Base-by-base conservation (phyloP, 2,797 vertebrate species). In the Gallinago solitaria region DNA sequence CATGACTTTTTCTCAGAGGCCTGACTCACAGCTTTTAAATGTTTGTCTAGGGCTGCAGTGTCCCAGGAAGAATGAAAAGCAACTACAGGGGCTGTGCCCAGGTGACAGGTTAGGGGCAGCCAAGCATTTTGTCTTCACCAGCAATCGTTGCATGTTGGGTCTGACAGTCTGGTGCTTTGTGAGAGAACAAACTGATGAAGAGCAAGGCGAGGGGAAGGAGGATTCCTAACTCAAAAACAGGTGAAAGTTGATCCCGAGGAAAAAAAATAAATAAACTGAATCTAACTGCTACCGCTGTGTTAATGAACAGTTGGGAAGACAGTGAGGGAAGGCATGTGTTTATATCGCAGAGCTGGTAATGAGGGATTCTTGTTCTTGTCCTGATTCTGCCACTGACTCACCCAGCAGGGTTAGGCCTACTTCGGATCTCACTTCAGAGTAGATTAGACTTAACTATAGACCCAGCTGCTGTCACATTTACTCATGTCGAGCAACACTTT, bases 321-420 rank as follows among this genome's bases (percentile, higher is more conserved):
- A 79, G 63, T 4, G 6, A 64, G 53, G 74, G 88, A 93, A 78
- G 90, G 56, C 43, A 37, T 71, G 70, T 83, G 95, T 91, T 91
- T 95, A 21, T 89, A 91, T 86, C 35, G 0, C 83, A 73, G 80
- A 74, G 83, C 51, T 92, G 89, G 74, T 93, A 82, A 95, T 82
- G 32, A 90, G 39, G 35, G 37, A 82, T 83, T 86, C 63, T 75
- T 83, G 48, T 75, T 94, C 67, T 86, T 4, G 2, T 48, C 74
- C 87, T 54, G 83, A 21, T 94, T 93, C 90, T 91, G 80, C 80
- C 93, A 65, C 87, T 95, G 94, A 93, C 91, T 96, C 95, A 93
- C 33, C 64, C 83, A 77, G 80, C 67, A 85, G 81, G 63, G 84
- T 77, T 77, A 91, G 75, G 67, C 74, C 80, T 79, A 4, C 79